Evolutionary conservation across 2,113 vertebrate species (phyloP), one percentile per base, ranked within the genome.

Genomic region (Macquaria ambigua): DNA sequence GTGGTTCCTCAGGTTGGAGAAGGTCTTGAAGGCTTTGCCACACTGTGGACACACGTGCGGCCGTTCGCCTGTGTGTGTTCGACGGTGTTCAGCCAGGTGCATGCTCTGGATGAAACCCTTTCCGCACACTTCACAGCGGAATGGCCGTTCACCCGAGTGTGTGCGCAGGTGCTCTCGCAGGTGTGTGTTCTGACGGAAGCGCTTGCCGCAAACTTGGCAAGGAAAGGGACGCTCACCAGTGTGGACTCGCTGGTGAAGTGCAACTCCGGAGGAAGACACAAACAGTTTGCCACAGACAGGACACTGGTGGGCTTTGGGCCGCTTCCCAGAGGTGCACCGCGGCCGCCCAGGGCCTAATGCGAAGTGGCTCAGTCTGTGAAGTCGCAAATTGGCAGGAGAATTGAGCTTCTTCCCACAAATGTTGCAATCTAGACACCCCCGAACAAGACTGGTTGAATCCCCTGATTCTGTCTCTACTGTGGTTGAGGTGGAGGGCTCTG

Each of bases 61-160:
- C 9, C 97, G 91, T 28, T 98, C 97, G 0, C 97, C 97, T 0
- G 97, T 97, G 90, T 98, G 97, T 1, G 97, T 97, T 0, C 97
- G 95, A 0, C 95, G 96, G 83, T 99, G 98, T 2, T 98, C 96
- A 0, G 97, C 95, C 86, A 98, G 93, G 79, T 97, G 97, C 97
- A 98, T 97, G 55, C 97, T 97, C 92, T 98, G 97, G 81, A 97
- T 95, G 61, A 98, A 98, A 59, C 96, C 94, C 90, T 97, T 97
- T 9, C 95, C 95, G 0, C 97, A 98, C n/a, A 95, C 94, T 39
- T 97, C 96, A 5, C 97, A 98, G 77, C 93, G 93, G 21, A 97
- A 97, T 0, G 97, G 97, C 37, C 97, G 94, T 78, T 97, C 97
- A 0, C 97, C 97, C 0, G 97, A 97, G 89, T 98, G 97, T 0